Evolutionary conservation across 92 coral and sea anemone genomes (phyloP).

Genomic region (Pocillopora meandrina): DNA sequence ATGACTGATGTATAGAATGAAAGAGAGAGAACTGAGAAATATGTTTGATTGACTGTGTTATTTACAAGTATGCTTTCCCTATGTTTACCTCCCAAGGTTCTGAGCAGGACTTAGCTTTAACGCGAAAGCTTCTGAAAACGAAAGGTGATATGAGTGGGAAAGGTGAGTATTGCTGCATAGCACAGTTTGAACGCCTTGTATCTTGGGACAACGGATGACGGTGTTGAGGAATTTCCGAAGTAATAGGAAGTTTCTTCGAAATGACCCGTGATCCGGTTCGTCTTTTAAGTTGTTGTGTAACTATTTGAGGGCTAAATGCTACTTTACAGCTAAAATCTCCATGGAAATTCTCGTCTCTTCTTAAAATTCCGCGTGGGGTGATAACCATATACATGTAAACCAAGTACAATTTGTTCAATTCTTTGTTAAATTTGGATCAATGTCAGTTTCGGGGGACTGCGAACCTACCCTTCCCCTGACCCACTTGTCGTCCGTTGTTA

Average conservation of each 20-base stretch:
- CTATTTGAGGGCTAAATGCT: neutral
- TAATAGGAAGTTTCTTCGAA: neutral
- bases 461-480: neutral
- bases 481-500: neutral
- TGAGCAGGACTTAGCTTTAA: constrained; percentile 87
- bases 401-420: too few relatives aligned
- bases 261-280: neutral
- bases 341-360: constrained; percentile 2
- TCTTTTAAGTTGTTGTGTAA: neutral
- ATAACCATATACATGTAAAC: neutral
- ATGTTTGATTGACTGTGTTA: neutral
- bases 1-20: neutral
- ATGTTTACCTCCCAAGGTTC: constrained; percentile 56
- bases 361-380: neutral
- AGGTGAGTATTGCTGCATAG: constrained; percentile 50
- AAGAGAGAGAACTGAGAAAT: constrained; percentile 5
- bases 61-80: neutral
- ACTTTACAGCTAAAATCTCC: neutral
- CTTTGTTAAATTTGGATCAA: too few relatives aligned
- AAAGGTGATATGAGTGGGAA: constrained; percentile 94
- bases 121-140: constrained; percentile 85
- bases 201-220: neutral
- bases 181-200: neutral
- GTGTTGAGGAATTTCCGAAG: neutral
- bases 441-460: neutral